Evolutionary conservation across 1,140 invertebrate species (phyloP), one percentile per base, ranked within the genome.

Genomic region (Cryptotermes secundus): DNA sequence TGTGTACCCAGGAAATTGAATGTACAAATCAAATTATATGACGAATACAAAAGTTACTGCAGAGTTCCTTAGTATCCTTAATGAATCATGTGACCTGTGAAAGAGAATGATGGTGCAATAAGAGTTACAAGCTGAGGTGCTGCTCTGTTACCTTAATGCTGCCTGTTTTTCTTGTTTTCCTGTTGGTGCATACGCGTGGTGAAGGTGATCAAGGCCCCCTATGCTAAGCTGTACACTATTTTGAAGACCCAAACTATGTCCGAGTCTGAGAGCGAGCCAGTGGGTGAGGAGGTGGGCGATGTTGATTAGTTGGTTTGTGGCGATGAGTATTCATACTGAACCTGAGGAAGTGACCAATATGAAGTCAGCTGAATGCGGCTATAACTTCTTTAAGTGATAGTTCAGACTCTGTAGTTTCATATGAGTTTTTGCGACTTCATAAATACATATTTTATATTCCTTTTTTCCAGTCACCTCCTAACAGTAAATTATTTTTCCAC

Each of bases 141-240:
- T 59, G 53, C 53, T 59, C 7, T 26, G 26, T 59, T 72, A n/a
- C 42, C 36, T 72, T 84, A 84, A 84, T 45, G 72, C 72, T 84
- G 72, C n/a, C 83, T 84, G 49, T 84, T 82, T 82, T n/a, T 81
- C 80, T 82, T 82, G 42, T 59, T 82, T 82, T 82, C 81, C 19
- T 53, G 42, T 72, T 82, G 81, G 81, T 45, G 42, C 42, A 26
- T 45, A 49, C 42, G 79, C 36, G 83, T 38, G 31, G 36, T 42
- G 83, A 94, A 97, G 96, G 94, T 97, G 92, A 94, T 97, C 93
- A 97, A 97, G 95, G 96, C 96, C 90, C 96, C 96, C 88, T 97
- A 97, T 92, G 95, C 96, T 93, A 97, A 97, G 94, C 95, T 97
- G 92, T 97, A 96, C 94, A 96, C 94, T 91, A 96, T 97, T 92